Evolutionary conservation across 2,888 invertebrate genomes (phyloP).

Genomic region (Ophion obscuratus): DNA sequence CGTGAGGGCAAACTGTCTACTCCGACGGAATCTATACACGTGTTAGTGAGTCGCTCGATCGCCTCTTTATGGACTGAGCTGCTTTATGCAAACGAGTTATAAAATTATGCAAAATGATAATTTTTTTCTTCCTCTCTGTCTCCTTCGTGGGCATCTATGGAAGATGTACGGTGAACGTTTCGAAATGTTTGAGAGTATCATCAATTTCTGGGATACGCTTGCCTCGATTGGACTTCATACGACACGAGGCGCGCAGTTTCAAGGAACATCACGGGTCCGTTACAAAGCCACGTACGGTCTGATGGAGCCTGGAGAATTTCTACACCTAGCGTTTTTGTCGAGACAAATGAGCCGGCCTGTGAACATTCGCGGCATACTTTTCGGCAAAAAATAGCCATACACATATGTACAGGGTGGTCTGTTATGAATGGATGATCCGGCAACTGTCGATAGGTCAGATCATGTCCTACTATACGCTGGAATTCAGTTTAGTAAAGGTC

Average conservation of each 20-base stretch:
- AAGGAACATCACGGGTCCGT: neutral
- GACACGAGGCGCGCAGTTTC: slow-evolving; percentile 25
- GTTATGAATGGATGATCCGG: too few species aligned
- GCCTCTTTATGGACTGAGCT: neutral
- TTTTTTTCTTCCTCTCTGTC: slow-evolving; percentile 21
- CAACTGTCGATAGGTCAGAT: too few species aligned
- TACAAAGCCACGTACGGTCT: neutral
- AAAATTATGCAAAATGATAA: slow-evolving; percentile 35
- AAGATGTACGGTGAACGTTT: slow-evolving; percentile 5
- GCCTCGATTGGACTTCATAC: slow-evolving; percentile 1
- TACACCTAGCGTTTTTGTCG: neutral
- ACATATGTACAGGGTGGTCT: neutral
- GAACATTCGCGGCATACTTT: neutral
- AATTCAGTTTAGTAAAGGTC: too few species aligned
- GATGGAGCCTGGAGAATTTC: neutral
- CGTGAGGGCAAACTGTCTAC: neutral
- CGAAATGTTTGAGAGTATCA: slow-evolving; percentile 20
- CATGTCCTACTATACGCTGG: too few species aligned
- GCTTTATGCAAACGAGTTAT: slow-evolving; percentile 30
- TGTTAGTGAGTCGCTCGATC: slow-evolving; percentile 13
- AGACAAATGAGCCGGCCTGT: neutral
- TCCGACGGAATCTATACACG: slow-evolving; percentile 9
- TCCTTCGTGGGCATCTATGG: neutral
- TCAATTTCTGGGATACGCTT: slow-evolving; percentile 22
- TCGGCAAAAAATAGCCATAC: neutral